These are phyloP conservation scores for Litocranius walleri DNA, from an alignment of 2,113 vertebrate genomes.

Conservation along the genomic window DNA sequence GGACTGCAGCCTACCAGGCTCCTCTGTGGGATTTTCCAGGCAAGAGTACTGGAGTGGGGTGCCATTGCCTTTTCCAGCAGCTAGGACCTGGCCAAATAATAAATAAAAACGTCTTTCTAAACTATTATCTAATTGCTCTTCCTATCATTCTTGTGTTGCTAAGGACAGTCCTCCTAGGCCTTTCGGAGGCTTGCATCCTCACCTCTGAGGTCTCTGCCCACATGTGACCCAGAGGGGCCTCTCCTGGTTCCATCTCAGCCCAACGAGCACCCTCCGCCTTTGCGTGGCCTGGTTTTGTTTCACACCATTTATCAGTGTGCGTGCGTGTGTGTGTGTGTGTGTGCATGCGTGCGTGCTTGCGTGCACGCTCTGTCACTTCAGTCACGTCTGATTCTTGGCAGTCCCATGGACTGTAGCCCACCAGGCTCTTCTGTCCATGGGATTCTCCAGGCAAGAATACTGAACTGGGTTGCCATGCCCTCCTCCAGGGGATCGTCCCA, in stretches of 20 bases:
- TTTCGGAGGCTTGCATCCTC: background rate
- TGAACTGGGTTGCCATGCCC: background rate
- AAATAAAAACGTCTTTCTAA: background rate
- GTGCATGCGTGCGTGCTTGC: fast-evolving
- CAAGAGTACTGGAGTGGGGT: no score
- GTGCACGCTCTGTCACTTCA: background rate
- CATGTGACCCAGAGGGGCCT: background rate
- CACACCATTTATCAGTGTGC: background rate
- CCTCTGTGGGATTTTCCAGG: no score
- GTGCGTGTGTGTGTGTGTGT: fast-evolving
- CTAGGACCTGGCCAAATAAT: background rate
- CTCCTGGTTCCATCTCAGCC: background rate
- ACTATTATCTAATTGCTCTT: background rate
- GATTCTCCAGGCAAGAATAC: background rate
- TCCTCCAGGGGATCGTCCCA: background rate
- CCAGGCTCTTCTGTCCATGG: background rate
- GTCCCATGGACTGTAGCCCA: background rate
- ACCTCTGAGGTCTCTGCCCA: background rate
- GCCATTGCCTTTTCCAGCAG: no score
- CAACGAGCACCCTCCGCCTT: background rate
- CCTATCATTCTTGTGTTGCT: background rate
- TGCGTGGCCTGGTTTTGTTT: background rate
- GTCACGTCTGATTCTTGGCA: background rate
- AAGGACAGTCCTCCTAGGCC: background rate
- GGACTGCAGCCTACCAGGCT: no score